phyloP scores from a whole-genome alignment of 1,140 invertebrate genomes.

The Phymorhynchus buccinoides region DNA sequence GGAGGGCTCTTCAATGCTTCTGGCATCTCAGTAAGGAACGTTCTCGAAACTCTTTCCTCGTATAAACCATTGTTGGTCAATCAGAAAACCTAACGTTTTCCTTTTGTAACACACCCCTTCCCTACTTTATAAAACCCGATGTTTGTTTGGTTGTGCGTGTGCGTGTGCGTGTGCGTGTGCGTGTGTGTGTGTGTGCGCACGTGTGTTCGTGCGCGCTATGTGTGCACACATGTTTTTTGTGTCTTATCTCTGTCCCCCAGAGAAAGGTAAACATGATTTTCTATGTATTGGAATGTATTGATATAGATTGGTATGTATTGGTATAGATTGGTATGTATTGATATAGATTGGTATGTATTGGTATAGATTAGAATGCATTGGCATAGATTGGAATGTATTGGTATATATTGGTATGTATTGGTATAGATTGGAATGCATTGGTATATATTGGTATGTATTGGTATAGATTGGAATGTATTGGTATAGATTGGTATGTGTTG shows the following conservation, averaged over 20 bases:
- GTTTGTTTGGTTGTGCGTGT: background rate
- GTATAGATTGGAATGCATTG: no score
- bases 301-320: background rate
- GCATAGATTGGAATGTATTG: background rate
- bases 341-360: background rate
- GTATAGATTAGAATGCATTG: background rate
- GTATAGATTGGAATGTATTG: no score
- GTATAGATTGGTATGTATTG: background rate
- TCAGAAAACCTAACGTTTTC: no score
- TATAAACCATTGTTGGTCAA: no score
- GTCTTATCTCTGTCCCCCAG: background rate
- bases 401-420: no score
- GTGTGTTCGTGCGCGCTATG: background rate
- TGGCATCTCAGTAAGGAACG: no score
- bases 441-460: no score
- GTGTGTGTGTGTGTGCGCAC: conserved; percentile 1
- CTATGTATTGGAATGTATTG: background rate
- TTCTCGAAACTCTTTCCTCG: no score
- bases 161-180: background rate
- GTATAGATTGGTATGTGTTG: no score
- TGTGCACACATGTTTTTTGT: background rate
- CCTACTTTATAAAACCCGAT: no score
- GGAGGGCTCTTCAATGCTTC: no score
- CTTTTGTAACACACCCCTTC: no score
- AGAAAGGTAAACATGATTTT: background rate